These are phyloP conservation scores for Ormyrus labotus DNA, from an alignment of 2,888 invertebrate species.

Conservation along the genomic window DNA sequence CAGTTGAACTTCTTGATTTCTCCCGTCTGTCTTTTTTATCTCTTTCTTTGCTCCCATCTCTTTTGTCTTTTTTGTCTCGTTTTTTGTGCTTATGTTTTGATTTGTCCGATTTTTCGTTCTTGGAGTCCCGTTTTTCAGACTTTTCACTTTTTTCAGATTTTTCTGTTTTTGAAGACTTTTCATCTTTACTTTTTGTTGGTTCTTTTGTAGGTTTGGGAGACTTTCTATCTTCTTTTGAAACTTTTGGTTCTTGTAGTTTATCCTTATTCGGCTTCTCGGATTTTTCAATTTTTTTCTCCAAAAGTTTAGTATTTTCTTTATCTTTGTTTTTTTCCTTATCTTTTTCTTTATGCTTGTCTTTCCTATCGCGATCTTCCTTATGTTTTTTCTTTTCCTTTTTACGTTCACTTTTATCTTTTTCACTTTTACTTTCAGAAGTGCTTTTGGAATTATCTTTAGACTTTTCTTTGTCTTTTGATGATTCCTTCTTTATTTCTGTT, in stretches of 20 bases:
- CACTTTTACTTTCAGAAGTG: slow-evolving; percentile 76
- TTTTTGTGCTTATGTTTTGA: slow-evolving; percentile 79
- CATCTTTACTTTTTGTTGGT: slow-evolving; percentile 69
- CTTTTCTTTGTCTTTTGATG: slow-evolving; percentile 68
- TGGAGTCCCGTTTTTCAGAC: slow-evolving; percentile 68
- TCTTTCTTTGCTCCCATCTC: slow-evolving; percentile 82
- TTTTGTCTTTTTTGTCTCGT: slow-evolving; percentile 79
- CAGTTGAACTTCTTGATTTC: slow-evolving; percentile 68
- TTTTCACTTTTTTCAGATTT: slow-evolving; percentile 70
- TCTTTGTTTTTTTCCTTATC: slow-evolving; percentile 78
- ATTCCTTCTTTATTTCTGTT: slow-evolving; percentile 70
- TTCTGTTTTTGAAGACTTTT: slow-evolving; percentile 66
- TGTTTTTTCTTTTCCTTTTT: slow-evolving; percentile 77
- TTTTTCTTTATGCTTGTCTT: slow-evolving; percentile 75
- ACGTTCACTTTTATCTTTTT: slow-evolving; percentile 77
- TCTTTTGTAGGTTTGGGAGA: slow-evolving; percentile 69
- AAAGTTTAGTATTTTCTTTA: slow-evolving; percentile 72
- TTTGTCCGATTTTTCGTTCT: slow-evolving; percentile 73
- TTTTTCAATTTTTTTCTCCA: slow-evolving; percentile 82
- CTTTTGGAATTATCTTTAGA: slow-evolving; percentile 75
- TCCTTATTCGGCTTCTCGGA: slow-evolving; percentile 77
- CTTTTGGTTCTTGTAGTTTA: slow-evolving; percentile 74
- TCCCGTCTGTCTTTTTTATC: slow-evolving; percentile 75
- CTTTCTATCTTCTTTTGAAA: slow-evolving; percentile 74
- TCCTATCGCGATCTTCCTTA: slow-evolving; percentile 78